phyloP scores from a whole-genome alignment of 2,888 invertebrate genomes.

The Conus canariensis region DNA sequence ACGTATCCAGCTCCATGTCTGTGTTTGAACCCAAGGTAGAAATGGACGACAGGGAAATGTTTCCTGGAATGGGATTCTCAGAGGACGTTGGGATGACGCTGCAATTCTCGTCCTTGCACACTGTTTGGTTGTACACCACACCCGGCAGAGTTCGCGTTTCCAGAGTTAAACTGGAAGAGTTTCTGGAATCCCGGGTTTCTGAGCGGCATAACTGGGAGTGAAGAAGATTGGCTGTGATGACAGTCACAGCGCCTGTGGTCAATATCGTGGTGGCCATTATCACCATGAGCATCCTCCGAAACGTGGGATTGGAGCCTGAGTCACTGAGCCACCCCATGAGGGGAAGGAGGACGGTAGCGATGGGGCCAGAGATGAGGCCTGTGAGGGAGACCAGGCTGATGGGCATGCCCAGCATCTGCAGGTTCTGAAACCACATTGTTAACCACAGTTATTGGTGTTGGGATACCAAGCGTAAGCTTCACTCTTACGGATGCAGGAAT shows the following conservation, averaged over 20 bases:
- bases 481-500: too few relatives aligned
- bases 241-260: neutral
- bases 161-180: neutral
- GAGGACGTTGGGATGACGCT: neutral
- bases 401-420: slow-evolving; percentile 36
- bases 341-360: slow-evolving; percentile 6
- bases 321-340: slow-evolving; percentile 37
- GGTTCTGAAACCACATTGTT: slow-evolving; percentile 9
- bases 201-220: neutral
- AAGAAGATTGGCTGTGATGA: slow-evolving; percentile 2
- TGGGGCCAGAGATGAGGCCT: slow-evolving; percentile 14
- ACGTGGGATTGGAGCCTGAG: neutral
- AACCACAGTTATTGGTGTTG: too few relatives aligned
- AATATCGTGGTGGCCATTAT: neutral
- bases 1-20: too few relatives aligned
- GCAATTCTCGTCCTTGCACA: neutral
- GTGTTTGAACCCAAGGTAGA: neutral
- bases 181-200: neutral
- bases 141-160: too few relatives aligned
- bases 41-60: neutral
- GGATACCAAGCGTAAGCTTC: too few relatives aligned
- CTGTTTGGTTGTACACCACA: neutral
- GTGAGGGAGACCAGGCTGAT: slow-evolving; percentile 26
- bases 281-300: slow-evolving; percentile 2
- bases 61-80: neutral